Conservation (phyloP, 2,113 vertebrate species). For the Phoxinus phoxinus region DNA sequence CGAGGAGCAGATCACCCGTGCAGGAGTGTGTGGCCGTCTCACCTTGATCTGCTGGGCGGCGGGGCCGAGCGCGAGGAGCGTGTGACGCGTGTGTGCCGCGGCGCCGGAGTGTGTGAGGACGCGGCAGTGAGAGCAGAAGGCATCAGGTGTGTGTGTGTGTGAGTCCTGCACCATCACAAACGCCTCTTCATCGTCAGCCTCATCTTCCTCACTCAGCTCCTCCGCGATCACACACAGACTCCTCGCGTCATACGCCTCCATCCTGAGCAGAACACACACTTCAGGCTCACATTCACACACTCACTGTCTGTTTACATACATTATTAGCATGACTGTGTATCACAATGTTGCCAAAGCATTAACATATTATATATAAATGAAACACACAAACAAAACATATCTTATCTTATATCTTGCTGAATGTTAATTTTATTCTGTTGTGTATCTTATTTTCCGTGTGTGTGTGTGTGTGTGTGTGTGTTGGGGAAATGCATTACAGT, state of each 20-base stretch:
- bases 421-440: too few relatives aligned
- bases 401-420: too few relatives aligned
- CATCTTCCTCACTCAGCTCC: conserved; percentile 65
- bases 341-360: too few relatives aligned
- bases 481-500: too few relatives aligned
- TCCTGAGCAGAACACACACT: conserved; percentile 53
- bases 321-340: too few relatives aligned
- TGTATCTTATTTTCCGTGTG: background rate
- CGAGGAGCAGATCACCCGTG: background rate
- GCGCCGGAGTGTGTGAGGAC: conserved; percentile 78
- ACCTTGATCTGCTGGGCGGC: conserved; percentile 80
- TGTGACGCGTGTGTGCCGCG: conserved; percentile 71
- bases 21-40: background rate
- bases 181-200: conserved; percentile 69
- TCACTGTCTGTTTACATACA: background rate
- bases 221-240: conserved; percentile 79
- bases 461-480: background rate
- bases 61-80: conserved; percentile 69
- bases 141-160: conserved; percentile 58
- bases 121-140: conserved; percentile 3
- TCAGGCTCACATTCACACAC: background rate
- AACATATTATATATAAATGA: too few relatives aligned
- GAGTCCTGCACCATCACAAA: conserved; percentile 45
- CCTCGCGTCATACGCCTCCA: conserved; percentile 82
- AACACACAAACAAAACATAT: too few relatives aligned